Percentiles rank a stretch among this genome's conserved stretches.
Conservation (phyloP, 2,797 vertebrate genomes). For the Acrossocheilus wenchowensis region DNA sequence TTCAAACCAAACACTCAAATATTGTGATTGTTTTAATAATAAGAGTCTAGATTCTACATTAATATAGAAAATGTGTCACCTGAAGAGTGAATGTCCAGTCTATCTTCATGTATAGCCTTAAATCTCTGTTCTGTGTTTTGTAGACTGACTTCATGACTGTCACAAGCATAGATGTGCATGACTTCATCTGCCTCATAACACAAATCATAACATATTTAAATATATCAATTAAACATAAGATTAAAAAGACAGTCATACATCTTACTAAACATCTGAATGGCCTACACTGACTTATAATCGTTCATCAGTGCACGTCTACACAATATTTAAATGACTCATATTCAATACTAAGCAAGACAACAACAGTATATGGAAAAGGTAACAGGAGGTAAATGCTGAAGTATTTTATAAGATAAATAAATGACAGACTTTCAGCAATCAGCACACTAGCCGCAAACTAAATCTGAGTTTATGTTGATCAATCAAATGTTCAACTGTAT, state of each 20-base stretch:
- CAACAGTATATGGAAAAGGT: background rate
- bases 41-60: background rate
- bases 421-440: background rate
- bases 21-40: background rate
- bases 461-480: background rate
- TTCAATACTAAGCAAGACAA: background rate
- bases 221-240: background rate
- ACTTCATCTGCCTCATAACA: background rate
- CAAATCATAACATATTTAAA: background rate
- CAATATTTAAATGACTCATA: background rate
- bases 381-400: background rate
- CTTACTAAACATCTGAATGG: background rate
- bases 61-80: background rate
- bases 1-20: background rate
- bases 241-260: background rate
- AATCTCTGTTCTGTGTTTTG: background rate
- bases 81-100: background rate
- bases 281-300: background rate
- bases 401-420: background rate
- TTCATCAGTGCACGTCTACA: background rate
- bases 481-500: background rate
- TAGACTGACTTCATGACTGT: background rate
- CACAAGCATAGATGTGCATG: background rate
- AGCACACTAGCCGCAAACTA: no score
- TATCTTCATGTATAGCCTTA: background rate